Evolutionary conservation across 1,140 invertebrate species (phyloP), one percentile per base, ranked within the genome.

Genomic region (Coptotermes formosanus): DNA sequence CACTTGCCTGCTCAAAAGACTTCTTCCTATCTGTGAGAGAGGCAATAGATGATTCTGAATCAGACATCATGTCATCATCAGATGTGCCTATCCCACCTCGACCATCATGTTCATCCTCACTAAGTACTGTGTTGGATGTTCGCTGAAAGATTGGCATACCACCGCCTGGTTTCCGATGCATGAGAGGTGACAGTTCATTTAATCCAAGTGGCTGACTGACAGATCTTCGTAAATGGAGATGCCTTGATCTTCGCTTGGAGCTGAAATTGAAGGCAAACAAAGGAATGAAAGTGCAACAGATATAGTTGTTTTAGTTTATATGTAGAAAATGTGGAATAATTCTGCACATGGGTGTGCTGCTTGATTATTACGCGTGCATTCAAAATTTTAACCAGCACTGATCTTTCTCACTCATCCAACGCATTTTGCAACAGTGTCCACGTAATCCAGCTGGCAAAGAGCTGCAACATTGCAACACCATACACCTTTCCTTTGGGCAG

Each of bases 161-260:
- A 64, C 44, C 64, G n/a, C 86, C 52, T 87, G 91, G 91, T 91
- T 92, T 93, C 48, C 91, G 91, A 87, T 92, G 90, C 91, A 93
- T 92, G 83, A 93, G 87, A 23, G 93, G 92, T 83, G 93, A 93
- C 82, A 94, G 90, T 90, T 93, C 93, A 90, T 95, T 94, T 87
- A 96, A 92, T 88, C 95, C 95, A 87, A 95, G 92, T 84, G 95
- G 95, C 88, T 96, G 95, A 89, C 95, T 95, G 32, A 95, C 91
- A 11, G 95, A 96, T 52, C 95, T 91, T 86, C 94, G 92, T 86
- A 95, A 90, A 89, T 94, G 92, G 69, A 94, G 92, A 89, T 82
- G 86, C 25, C 44, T 52, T 14, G 81, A 23, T 82, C 75, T 82
- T 48, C 44, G 30, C 25, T 75, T 82, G 21, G 85, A 86, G 32